Conservation (phyloP, 2,888 invertebrate genomes). For the Stratiomys singularior region DNA sequence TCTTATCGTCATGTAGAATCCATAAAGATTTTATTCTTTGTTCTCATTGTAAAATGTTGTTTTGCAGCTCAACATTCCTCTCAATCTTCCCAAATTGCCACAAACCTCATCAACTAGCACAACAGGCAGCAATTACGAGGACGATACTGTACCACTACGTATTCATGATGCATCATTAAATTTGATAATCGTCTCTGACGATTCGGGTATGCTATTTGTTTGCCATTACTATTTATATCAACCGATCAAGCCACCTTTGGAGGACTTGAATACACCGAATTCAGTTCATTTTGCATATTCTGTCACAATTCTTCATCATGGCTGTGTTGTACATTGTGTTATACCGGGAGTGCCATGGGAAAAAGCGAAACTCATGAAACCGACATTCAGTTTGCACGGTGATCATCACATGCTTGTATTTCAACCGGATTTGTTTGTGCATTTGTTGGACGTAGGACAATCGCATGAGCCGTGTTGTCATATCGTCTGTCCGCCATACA, state of each 20-base stretch:
- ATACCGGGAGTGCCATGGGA: conserved; percentile 84
- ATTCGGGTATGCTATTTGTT: conserved; percentile 77
- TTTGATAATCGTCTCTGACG: conserved; percentile 80
- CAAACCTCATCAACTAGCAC: conserved; percentile 67
- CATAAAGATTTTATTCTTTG: too few relatives aligned
- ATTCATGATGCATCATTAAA: conserved; percentile 86
- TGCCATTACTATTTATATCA: conserved; percentile 88
- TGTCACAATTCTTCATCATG: conserved; percentile 83
- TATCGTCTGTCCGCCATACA: conserved; percentile 74
- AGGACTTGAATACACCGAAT: conserved; percentile 59
- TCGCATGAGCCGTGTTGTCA: conserved; percentile 87
- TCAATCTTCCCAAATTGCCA: conserved; percentile 79
- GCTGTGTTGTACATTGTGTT: conserved; percentile 84
- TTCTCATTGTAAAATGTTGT: background rate
- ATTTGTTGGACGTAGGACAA: conserved; percentile 84
- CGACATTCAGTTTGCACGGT: conserved; percentile 79
- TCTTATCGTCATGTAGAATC: background rate
- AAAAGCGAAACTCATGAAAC: conserved; percentile 78
- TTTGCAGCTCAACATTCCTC: conserved; percentile 81
- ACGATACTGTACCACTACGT: conserved; percentile 81
- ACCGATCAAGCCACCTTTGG: conserved; percentile 68
- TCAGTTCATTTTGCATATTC: conserved; percentile 88
- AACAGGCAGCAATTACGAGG: conserved; percentile 79
- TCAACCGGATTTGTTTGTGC: conserved; percentile 85
- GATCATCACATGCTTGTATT: conserved; percentile 85